Percentiles rank a stretch among this genome's conserved stretches.
These are phyloP conservation scores for Procambarus clarkii DNA, from an alignment of 1,140 invertebrate species.

Conservation along the genomic window DNA sequence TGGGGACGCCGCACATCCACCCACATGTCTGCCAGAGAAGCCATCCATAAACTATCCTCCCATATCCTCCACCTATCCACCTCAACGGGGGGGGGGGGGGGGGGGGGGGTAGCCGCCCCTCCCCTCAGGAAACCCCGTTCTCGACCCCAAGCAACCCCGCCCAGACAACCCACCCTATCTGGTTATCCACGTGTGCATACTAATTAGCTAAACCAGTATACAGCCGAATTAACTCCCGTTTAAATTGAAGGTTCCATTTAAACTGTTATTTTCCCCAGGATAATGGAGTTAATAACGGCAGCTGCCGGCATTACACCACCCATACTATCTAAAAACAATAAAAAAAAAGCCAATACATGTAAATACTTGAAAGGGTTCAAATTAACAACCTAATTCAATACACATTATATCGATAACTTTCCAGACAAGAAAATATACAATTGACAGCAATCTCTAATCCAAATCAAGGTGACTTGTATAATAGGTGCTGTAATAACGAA, in stretches of 20 bases:
- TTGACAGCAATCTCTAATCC: no score
- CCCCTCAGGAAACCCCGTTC: not conserved
- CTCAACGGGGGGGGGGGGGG: no score
- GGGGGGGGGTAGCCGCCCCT: no score
- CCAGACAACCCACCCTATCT: not conserved
- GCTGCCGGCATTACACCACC: not conserved
- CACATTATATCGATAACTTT: no score
- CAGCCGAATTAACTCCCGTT: no score
- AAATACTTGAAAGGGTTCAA: no score
- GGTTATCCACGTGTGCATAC: not conserved
- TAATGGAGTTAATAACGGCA: not conserved
- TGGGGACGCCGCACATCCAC: slow-evolving; percentile 12
- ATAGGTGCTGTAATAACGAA: not conserved
- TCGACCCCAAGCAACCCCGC: not conserved
- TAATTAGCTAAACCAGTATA: not conserved
- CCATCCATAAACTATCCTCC: not conserved
- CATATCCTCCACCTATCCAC: not conserved
- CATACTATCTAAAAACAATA: no score
- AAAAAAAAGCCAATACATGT: no score
- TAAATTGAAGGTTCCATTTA: not conserved
- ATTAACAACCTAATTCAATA: no score
- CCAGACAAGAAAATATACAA: no score
- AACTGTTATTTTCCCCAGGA: not conserved
- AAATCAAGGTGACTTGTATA: no score
- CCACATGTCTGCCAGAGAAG: slow-evolving; percentile 33